Conservation (phyloP, 2,113 vertebrate species). For the Meleagris gallopavo region DNA sequence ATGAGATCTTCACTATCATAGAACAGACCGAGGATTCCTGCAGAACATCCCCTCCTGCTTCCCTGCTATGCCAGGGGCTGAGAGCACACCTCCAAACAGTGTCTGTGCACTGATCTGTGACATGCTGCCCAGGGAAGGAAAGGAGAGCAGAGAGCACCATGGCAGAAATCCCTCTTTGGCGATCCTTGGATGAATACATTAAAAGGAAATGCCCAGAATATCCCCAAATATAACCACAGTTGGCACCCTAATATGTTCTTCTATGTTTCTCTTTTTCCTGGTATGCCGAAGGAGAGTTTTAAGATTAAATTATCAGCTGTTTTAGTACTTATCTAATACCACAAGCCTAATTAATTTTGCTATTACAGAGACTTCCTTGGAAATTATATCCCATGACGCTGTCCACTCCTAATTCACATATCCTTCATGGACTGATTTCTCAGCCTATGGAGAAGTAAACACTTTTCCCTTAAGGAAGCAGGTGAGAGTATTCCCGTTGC, state of each 20-base stretch:
- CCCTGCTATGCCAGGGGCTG: background rate
- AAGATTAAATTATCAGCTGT: conserved; percentile 18
- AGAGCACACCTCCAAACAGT: background rate
- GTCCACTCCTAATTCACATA: conserved; percentile 43
- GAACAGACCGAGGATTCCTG: background rate
- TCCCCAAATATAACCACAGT: background rate
- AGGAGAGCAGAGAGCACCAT: background rate
- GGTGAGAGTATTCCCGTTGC: background rate
- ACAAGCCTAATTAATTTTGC: conserved; percentile 32
- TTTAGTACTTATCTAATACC: conserved; percentile 45
- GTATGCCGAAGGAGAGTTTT: conserved; percentile 1
- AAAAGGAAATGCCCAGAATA: conserved; percentile 11
- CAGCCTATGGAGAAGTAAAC: background rate
- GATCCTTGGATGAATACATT: background rate
- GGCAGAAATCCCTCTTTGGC: background rate
- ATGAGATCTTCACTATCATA: background rate
- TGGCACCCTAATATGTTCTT: background rate
- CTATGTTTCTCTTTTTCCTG: background rate
- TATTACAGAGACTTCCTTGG: conserved; percentile 22
- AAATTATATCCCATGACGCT: conserved; percentile 25
- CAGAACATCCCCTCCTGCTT: background rate
- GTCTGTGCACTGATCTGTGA: background rate
- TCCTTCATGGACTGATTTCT: background rate
- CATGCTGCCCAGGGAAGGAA: background rate
- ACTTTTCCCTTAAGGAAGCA: background rate